Percentiles rank a stretch among this genome's conserved stretches.
phyloP scores from a whole-genome alignment of 1,140 invertebrate species.

The Pseudomyrmex dendroicus region DNA sequence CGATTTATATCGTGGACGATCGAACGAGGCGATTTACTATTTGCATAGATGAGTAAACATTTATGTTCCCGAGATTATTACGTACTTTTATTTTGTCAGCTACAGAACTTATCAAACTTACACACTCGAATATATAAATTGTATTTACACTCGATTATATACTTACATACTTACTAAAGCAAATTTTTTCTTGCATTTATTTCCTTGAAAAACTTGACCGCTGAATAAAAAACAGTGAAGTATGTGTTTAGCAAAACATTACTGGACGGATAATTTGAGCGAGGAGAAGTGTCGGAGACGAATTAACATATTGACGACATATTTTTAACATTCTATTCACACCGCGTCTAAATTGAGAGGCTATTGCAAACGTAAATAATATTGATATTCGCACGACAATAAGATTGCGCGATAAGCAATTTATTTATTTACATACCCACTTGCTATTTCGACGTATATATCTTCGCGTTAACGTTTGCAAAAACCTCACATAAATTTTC shows the following conservation, averaged over 20 bases:
- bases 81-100: background rate
- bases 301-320: conserved; percentile 16
- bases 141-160: too few relatives aligned
- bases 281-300: conserved; percentile 23
- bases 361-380: background rate
- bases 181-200: too few relatives aligned
- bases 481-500: too few relatives aligned
- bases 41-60: background rate
- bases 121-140: too few relatives aligned
- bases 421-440: too few relatives aligned
- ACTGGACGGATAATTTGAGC: background rate
- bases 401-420: too few relatives aligned
- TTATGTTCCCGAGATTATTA: background rate
- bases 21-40: background rate
- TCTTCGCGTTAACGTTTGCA: too few relatives aligned
- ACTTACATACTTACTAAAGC: too few relatives aligned
- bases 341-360: background rate
- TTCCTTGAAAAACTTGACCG: background rate
- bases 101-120: background rate
- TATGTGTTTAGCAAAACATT: background rate
- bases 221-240: background rate
- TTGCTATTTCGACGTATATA: too few relatives aligned
- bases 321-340: conserved; percentile 6
- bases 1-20: conserved; percentile 9
- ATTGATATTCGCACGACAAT: too few relatives aligned